Conservation (phyloP, 2,113 vertebrate genomes). For the Strix aluco region DNA sequence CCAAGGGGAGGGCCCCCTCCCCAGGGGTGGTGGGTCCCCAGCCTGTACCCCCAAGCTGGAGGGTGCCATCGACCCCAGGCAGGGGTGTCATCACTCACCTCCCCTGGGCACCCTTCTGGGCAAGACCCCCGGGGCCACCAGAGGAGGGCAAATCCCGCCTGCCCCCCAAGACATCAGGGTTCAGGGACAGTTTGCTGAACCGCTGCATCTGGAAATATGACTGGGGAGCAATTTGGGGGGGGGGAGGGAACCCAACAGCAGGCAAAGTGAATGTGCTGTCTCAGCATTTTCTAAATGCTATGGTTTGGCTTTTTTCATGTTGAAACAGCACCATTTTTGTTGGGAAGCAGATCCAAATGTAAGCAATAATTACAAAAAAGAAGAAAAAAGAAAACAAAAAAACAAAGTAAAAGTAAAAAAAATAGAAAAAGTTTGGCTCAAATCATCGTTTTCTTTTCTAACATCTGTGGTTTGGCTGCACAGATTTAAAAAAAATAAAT, state of each 20-base stretch:
- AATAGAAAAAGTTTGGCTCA: neutral
- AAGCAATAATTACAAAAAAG: neutral
- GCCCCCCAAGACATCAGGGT: rapidly evolving
- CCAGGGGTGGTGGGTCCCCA: rapidly evolving
- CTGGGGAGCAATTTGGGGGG: neutral
- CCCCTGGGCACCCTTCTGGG: neutral
- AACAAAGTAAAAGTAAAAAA: too few species aligned
- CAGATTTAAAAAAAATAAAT: neutral
- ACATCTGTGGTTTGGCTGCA: neutral
- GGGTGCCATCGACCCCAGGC: rapidly evolving
- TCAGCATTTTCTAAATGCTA: slow-evolving; percentile 1
- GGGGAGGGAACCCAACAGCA: neutral
- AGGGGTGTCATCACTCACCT: rapidly evolving
- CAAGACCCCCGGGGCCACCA: rapidly evolving
- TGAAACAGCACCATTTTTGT: neutral
- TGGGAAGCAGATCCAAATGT: neutral
- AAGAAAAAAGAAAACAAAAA: neutral
- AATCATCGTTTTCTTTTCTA: neutral
- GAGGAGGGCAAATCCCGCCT: neutral
- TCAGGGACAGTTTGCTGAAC: neutral
- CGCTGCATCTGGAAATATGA: neutral
- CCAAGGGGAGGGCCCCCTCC: neutral
- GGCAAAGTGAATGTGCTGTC: neutral
- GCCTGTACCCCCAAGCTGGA: neutral
- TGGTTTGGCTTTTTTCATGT: neutral